phyloP scores from a whole-genome alignment of 2,113 vertebrate species.

The Nannobrachium achirus region DNA sequence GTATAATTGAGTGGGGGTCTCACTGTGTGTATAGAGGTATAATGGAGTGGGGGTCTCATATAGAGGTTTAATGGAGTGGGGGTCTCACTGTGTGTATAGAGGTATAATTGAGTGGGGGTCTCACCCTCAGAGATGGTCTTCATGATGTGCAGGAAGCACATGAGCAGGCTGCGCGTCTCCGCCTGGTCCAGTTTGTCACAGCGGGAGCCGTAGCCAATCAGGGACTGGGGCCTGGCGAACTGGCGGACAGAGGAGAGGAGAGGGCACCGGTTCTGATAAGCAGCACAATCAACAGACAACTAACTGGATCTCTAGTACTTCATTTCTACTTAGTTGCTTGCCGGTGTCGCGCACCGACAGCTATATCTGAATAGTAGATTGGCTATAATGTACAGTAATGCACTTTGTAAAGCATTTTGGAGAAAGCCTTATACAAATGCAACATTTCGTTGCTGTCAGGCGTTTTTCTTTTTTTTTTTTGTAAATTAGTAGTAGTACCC shows the following conservation, averaged over 20 bases:
- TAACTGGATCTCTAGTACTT: no score
- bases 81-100: slow-evolving; percentile 81
- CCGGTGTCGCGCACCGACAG: no score
- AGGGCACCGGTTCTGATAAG: neutral
- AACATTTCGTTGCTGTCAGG: no score
- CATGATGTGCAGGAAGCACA: slow-evolving; percentile 99
- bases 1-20: no score
- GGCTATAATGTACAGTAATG: no score
- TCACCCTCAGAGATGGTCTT: slow-evolving; percentile 97
- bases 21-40: no score
- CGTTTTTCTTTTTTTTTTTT: no score
- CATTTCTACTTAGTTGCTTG: neutral
- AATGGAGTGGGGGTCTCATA: no score
- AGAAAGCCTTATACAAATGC: no score
- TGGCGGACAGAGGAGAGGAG: slow-evolving; percentile 56
- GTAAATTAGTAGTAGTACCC: no score
- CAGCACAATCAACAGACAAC: neutral
- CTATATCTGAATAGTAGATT: no score
- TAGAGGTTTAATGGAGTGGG: no score
- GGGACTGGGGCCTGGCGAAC: slow-evolving; percentile 93
- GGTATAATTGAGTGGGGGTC: neutral
- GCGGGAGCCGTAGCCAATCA: slow-evolving; percentile 93
- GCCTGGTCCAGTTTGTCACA: slow-evolving; percentile 98
- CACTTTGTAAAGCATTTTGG: neutral
- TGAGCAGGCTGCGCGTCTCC: slow-evolving; percentile 93